Base-by-base conservation (phyloP, 2,888 invertebrate genomes). In the Drosophila anomalata region DNA sequence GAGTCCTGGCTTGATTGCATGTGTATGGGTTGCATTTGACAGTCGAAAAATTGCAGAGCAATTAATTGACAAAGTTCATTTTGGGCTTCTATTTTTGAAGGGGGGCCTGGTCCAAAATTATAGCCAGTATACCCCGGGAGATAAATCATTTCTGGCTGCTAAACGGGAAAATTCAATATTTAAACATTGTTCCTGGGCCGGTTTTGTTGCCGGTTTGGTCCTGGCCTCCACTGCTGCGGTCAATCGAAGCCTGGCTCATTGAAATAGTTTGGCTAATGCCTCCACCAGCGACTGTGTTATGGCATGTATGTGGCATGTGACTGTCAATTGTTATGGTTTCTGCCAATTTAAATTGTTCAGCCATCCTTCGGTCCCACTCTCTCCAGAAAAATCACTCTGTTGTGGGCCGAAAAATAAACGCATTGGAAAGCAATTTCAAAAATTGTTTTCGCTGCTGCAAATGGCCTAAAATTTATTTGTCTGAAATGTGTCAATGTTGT, bases 31-130 rank as follows among this genome's bases (percentile, higher is more conserved):
- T 54, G 58, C 59, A 73, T 75, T 77, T 68, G 83, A 76, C 77
- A 54, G 52, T 44, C 61, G 66, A 57, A 79, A 73, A 82, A 69
- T 51, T 61, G 77, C 78, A 48, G 66, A 79, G 79, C 86, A 87
- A 84, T 84, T 84, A 84, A 84, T 84, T 87, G 87, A 82, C 87
- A 84, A 82, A 87, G 83, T 84, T 84, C 85, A 87, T 84, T 83
- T 86, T 77, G 74, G 77, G 63, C 59, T 65, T 54, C 73, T 14
- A n/a, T 52, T 76, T 75, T 72, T 73, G 51, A 29, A 39, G 36
- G 31, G 22, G 29, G 60, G 59, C 9, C 29, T 0, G 22, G 22
- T 0, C 9, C 9, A 29, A 29, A 29, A 29, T 29, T 29, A 29
- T 29, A 29, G 29, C 29, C 29, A 9, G 29, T 29, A 29, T 29